These are phyloP conservation scores for Dipodomys stephensi DNA, from an alignment of 2,113 vertebrate species.

Conservation along the genomic window DNA sequence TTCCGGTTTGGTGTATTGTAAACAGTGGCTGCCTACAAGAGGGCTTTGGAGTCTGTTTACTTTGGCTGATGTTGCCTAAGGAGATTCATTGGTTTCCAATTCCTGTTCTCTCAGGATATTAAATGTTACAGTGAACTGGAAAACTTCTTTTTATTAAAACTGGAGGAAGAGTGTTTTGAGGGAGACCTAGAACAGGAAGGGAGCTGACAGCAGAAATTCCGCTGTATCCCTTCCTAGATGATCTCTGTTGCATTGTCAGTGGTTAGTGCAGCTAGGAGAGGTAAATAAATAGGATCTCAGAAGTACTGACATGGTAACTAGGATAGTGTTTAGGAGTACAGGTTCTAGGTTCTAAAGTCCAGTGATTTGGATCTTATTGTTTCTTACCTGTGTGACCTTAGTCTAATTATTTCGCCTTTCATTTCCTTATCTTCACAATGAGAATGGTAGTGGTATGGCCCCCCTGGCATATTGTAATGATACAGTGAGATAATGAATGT, in stretches of 20 bases:
- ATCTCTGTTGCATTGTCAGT: constrained; percentile 19
- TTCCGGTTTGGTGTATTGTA: constrained; percentile 67
- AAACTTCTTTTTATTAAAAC: constrained; percentile 72
- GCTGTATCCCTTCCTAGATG: constrained; percentile 34
- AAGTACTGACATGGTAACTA: neutral
- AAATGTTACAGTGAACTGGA: constrained; percentile 68
- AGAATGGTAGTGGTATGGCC: neutral
- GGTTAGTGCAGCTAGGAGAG: neutral
- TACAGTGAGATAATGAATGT: neutral
- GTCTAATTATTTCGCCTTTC: neutral
- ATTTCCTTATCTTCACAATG: neutral
- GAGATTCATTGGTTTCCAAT: constrained; percentile 75
- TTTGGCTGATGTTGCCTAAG: constrained; percentile 67
- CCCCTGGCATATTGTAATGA: neutral
- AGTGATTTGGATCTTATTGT: neutral
- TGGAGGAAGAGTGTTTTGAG: constrained; percentile 73
- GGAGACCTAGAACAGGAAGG: constrained; percentile 63
- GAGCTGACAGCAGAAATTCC: constrained; percentile 43
- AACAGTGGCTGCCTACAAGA: constrained; percentile 58
- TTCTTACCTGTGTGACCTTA: neutral
- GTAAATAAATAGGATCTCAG: neutral
- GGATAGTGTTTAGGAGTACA: neutral
- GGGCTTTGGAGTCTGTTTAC: constrained; percentile 75
- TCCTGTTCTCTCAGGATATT: constrained; percentile 78
- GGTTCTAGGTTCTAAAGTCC: neutral